phyloP scores from a whole-genome alignment of 2,888 invertebrate genomes.

The Apeira syringaria region DNA sequence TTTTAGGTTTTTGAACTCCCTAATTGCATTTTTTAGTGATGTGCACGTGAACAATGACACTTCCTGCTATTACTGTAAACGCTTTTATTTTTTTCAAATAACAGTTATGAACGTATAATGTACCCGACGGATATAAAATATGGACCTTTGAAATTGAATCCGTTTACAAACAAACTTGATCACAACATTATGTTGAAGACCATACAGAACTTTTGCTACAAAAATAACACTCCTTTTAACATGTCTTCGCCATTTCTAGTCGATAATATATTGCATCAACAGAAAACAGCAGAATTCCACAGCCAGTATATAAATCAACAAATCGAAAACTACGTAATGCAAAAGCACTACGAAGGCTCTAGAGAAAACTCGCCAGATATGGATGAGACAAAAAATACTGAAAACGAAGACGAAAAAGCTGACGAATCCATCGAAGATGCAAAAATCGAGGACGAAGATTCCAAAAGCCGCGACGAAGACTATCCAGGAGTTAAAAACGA shows the following conservation, averaged over 20 bases:
- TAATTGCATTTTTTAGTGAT: constrained; percentile 13
- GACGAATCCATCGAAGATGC: constrained; percentile 57
- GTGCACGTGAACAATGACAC: constrained; percentile 10
- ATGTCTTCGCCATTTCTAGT: constrained; percentile 85
- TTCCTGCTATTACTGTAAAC: constrained; percentile 1
- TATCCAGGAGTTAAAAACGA: constrained; percentile 71
- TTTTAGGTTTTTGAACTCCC: constrained; percentile 19
- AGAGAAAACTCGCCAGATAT: constrained; percentile 68
- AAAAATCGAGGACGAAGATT: constrained; percentile 56
- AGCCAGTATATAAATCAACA: constrained; percentile 82
- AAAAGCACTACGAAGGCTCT: constrained; percentile 55
- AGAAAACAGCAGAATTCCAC: constrained; percentile 71
- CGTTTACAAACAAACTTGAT: constrained; percentile 59
- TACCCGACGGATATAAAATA: constrained; percentile 74
- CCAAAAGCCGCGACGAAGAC: constrained; percentile 47
- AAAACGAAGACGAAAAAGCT: constrained; percentile 47
- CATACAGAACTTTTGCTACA: constrained; percentile 71
- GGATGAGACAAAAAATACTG: constrained; percentile 52
- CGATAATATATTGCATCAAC: constrained; percentile 85
- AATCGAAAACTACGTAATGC: constrained; percentile 66
- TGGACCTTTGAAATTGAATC: constrained; percentile 70
- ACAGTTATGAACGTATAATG: constrained; percentile 59
- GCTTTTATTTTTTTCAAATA: constrained; percentile 9
- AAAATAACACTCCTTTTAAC: constrained; percentile 67
- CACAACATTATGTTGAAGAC: constrained; percentile 80